Base-by-base conservation (phyloP, 2,797 vertebrate species). In the Rousettus madagascariensis region DNA sequence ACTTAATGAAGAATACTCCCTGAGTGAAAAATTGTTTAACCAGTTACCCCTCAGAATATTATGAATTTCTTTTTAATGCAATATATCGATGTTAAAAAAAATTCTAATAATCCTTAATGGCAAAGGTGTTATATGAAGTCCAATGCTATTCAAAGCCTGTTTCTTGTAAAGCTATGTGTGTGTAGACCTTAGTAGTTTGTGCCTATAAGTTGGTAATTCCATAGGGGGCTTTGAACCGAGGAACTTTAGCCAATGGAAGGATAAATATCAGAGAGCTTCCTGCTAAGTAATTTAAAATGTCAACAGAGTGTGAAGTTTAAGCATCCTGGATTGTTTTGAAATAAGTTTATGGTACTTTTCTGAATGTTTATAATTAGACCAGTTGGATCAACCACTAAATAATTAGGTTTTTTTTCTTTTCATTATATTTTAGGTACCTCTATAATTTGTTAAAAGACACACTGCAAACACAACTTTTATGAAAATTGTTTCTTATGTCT, bases 271-370 rank as follows among this genome's bases (percentile, higher is more conserved):
- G 75, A 94, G 79, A 22, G 36, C 86, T 97, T 96, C 93, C 65
- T 91, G 71, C 41, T 79, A 96, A 94, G 74, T 87, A n/a, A 85
- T 87, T 92, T 95, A 92, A 95, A 97, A 87, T 85, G 66, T 88
- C 89, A 96, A 80, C 78, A 95, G 24, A 77, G 16, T 86, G 46
- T 63, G 77, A 91, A 78, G 79, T 57, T 65, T 36, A 95, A 90
- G 92, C 90, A 95, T 61, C 33, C 19, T 57, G 51, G 12, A 22
- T 0, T 91, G 43, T 86, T 96, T 95, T 95, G 46, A 96, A 96
- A 88, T 8, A 78, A 6, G 1, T 61, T 59, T 78, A 38, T 2
- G 6, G 43, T 3, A 75, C 20, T 74, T 89, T 89, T 16, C 22
- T 92, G 59, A 95, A 43, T 36, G 69, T 88, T 19, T 85, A 78